phyloP scores from a whole-genome alignment of 2,888 invertebrate species.

The Tiliacea aurago region DNA sequence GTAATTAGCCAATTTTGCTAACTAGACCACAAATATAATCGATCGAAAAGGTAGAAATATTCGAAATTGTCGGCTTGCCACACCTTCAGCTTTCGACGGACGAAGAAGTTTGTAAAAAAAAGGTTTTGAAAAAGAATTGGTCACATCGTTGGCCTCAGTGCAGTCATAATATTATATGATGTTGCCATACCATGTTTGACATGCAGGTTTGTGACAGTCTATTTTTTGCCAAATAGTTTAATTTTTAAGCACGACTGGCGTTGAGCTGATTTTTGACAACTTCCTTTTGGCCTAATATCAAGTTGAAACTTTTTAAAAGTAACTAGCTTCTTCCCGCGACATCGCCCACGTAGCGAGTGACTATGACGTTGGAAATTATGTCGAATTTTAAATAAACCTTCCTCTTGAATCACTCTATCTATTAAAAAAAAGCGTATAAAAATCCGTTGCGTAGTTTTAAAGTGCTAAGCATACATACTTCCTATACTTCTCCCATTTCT shows the following conservation, averaged over 20 bases:
- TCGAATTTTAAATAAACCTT: too few species aligned
- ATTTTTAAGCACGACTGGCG: background rate
- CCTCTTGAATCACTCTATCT: too few species aligned
- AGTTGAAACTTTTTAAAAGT: background rate
- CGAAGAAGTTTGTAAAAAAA: background rate
- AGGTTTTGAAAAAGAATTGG: background rate
- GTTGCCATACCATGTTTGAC: background rate
- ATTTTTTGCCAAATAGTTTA: background rate
- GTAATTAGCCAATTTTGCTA: slow-evolving; percentile 65
- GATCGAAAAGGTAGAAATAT: slow-evolving; percentile 47
- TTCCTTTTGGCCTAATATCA: background rate
- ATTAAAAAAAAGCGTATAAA: too few species aligned
- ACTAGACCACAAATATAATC: slow-evolving; percentile 64
- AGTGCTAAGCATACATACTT: too few species aligned
- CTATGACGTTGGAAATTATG: too few species aligned
- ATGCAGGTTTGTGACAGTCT: background rate
- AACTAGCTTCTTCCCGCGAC: too few species aligned
- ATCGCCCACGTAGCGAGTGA: too few species aligned
- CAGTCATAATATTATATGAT: background rate
- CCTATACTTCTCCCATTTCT: too few species aligned
- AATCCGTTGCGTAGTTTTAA: too few species aligned
- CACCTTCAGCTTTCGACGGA: background rate
- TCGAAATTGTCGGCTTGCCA: slow-evolving; percentile 31
- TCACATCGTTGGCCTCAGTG: background rate
- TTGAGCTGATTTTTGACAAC: background rate